These are phyloP conservation scores for Furnarius figulus DNA, from an alignment of 2,113 vertebrate species.

Conservation along the genomic window DNA sequence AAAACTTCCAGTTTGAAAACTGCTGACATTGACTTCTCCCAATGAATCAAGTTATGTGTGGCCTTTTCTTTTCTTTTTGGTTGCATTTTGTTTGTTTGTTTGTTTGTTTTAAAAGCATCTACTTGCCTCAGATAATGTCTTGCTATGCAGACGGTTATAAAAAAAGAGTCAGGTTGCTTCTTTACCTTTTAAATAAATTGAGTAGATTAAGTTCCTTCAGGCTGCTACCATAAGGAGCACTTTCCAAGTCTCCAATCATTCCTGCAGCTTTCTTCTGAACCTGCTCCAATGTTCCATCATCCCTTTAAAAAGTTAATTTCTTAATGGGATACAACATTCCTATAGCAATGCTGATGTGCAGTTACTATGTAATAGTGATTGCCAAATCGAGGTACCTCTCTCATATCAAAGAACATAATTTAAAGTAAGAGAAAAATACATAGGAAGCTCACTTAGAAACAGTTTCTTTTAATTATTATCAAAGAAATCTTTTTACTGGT, in stretches of 20 bases:
- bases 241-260: not conserved
- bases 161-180: not conserved
- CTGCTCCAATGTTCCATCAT: slow-evolving; percentile 3
- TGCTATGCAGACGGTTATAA: not conserved
- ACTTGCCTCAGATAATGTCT: not conserved
- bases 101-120: not conserved
- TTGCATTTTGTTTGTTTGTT: too few relatives aligned
- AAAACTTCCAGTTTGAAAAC: not conserved
- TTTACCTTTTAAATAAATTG: not conserved
- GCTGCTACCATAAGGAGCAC: not conserved
- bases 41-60: not conserved
- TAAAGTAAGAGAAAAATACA: not conserved
- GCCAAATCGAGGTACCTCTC: not conserved
- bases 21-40: not conserved
- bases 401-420: not conserved
- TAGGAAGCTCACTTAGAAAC: not conserved
- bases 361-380: not conserved
- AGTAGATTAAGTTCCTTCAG: not conserved
- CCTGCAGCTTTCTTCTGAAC: slow-evolving; percentile 9
- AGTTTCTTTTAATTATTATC: not conserved
- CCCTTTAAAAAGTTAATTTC: not conserved
- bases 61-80: not conserved
- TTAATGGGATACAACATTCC: not conserved
- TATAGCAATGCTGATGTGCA: not conserved
- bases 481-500: not conserved